phyloP scores from a whole-genome alignment of 2,888 invertebrate genomes.

The Tenthredo distinguenda region DNA sequence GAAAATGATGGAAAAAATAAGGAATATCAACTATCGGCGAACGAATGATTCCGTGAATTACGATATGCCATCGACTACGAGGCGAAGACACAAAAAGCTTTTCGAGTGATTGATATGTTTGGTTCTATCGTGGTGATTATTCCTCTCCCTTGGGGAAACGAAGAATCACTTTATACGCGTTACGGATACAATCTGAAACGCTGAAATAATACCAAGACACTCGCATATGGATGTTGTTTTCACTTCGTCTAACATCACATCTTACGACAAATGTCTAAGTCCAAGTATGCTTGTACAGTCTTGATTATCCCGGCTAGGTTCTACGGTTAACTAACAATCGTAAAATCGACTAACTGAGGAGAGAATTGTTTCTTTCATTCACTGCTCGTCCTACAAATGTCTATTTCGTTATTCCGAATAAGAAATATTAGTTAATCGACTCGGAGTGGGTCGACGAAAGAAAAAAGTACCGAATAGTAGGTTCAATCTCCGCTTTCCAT shows the following conservation, averaged over 20 bases:
- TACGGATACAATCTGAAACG: conserved; percentile 9
- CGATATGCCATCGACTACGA: not conserved
- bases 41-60: conserved; percentile 46
- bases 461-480: not conserved
- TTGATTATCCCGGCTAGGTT: not conserved
- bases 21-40: conserved; percentile 10
- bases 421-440: conserved; percentile 22
- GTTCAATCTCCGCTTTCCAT: not conserved
- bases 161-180: not conserved
- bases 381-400: not conserved
- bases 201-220: conserved; percentile 9
- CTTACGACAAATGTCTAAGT: not conserved
- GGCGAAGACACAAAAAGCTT: conserved; percentile 42
- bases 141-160: not conserved
- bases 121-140: conserved; percentile 18
- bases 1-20: not conserved
- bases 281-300: not conserved
- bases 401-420: not conserved
- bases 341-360: not conserved
- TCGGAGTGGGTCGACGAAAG: not conserved
- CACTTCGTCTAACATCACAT: not conserved
- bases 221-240: not conserved
- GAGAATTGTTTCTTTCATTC: not conserved
- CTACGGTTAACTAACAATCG: not conserved
- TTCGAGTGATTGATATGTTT: conserved; percentile 53